These are phyloP conservation scores for Rhizomys pruinosus DNA, from an alignment of 2,113 vertebrate genomes.

Conservation along the genomic window DNA sequence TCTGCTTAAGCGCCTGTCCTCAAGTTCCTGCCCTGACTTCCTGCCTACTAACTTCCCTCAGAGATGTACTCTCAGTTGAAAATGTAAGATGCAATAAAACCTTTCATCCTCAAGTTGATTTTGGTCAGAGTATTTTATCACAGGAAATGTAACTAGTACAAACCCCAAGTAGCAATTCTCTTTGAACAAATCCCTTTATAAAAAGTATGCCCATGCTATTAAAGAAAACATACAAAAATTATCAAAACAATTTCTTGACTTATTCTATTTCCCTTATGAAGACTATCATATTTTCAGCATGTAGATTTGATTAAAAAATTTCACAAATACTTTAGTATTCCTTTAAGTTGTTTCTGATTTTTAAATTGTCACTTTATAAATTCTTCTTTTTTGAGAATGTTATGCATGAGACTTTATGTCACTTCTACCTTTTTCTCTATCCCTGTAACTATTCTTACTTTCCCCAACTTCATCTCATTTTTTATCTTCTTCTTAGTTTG, in stretches of 20 bases:
- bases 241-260: neutral
- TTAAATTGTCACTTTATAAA: neutral
- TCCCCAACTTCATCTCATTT: too few species aligned
- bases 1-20: too few species aligned
- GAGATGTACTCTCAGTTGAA: too few species aligned
- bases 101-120: too few species aligned
- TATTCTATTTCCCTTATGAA: neutral
- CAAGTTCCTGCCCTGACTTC: too few species aligned
- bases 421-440: too few species aligned
- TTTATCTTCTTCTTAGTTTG: too few species aligned
- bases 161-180: neutral
- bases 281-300: neutral
- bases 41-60: too few species aligned
- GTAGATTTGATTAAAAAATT: neutral
- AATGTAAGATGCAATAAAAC: too few species aligned
- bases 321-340: conserved; percentile 2
- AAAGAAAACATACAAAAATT: neutral
- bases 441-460: too few species aligned
- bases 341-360: neutral
- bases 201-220: neutral
- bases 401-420: too few species aligned
- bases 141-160: neutral
- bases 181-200: neutral
- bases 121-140: too few species aligned
- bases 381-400: neutral